These are phyloP conservation scores for Melieria crassipennis DNA, from an alignment of 2,888 invertebrate species.

Conservation along the genomic window DNA sequence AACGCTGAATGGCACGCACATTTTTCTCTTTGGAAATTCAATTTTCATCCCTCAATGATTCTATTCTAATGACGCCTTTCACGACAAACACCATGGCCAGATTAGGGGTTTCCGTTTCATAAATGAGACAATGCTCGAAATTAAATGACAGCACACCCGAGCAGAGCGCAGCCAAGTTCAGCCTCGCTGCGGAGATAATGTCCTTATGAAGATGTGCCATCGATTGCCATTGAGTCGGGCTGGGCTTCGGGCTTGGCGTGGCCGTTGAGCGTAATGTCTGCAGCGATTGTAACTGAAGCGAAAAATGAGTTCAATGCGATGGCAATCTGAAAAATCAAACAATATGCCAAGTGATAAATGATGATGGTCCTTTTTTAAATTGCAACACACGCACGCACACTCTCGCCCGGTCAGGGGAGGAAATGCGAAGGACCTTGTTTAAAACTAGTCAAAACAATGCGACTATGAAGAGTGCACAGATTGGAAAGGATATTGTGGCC, in stretches of 20 bases:
- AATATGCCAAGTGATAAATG: slow-evolving; percentile 64
- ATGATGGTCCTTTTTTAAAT: slow-evolving; percentile 54
- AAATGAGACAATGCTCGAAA: slow-evolving; percentile 58
- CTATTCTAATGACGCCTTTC: slow-evolving; percentile 53
- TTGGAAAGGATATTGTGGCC: slow-evolving; percentile 57
- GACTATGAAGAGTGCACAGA: slow-evolving; percentile 21
- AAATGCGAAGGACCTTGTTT: background rate
- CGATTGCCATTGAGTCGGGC: too few relatives aligned
- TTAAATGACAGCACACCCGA: slow-evolving; percentile 53
- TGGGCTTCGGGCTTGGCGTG: background rate
- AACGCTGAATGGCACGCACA: slow-evolving; percentile 24
- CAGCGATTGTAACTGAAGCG: slow-evolving; percentile 52
- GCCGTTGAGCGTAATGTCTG: background rate
- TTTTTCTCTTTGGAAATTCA: slow-evolving; percentile 44
- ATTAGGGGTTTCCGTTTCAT: slow-evolving; percentile 62
- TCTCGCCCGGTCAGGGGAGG: slow-evolving; percentile 35
- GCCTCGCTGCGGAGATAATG: slow-evolving; percentile 27
- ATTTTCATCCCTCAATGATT: slow-evolving; percentile 49
- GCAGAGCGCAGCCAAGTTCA: background rate
- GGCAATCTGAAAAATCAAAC: slow-evolving; percentile 59
- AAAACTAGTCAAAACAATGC: background rate
- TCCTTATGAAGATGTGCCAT: slow-evolving; percentile 42
- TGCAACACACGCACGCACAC: slow-evolving; percentile 20
- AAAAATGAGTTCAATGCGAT: slow-evolving; percentile 59
- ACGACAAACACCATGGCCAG: slow-evolving; percentile 53